Evolutionary conservation across 2,888 invertebrate genomes (phyloP).

Genomic region (Falcaria lacertinaria): DNA sequence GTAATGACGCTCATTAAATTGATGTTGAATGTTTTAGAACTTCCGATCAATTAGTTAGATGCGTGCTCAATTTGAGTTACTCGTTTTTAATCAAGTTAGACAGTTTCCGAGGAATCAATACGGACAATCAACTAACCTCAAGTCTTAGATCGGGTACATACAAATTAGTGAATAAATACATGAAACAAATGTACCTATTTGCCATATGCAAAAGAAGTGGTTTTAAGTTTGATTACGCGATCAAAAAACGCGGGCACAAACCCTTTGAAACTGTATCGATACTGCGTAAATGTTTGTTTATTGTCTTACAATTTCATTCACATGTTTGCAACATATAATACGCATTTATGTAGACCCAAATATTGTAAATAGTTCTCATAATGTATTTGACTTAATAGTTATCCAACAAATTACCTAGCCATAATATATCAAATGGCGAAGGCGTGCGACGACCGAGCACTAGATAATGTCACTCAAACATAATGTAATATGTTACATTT

Average conservation of each 20-base stretch:
- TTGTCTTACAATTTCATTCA: too few species aligned
- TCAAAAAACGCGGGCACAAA: too few species aligned
- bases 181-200: too few species aligned
- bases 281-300: too few species aligned
- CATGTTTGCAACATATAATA: too few species aligned
- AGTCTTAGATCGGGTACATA: too few species aligned
- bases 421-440: constrained; percentile 10
- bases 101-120: neutral
- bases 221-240: too few species aligned
- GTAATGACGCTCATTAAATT: neutral
- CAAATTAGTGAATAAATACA: too few species aligned
- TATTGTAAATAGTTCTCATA: neutral
- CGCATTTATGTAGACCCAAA: too few species aligned
- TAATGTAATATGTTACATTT: constrained; percentile 16
- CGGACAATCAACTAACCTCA: too few species aligned
- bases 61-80: neutral
- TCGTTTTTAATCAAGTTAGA: neutral
- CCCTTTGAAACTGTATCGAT: too few species aligned
- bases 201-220: too few species aligned
- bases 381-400: neutral
- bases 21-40: neutral
- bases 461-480: constrained; percentile 41
- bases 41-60: neutral
- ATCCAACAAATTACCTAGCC: constrained; percentile 5
- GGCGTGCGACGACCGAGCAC: constrained; percentile 15